Evolutionary conservation across 2,113 vertebrate species (phyloP).

Genomic region (Perccottus glenii): DNA sequence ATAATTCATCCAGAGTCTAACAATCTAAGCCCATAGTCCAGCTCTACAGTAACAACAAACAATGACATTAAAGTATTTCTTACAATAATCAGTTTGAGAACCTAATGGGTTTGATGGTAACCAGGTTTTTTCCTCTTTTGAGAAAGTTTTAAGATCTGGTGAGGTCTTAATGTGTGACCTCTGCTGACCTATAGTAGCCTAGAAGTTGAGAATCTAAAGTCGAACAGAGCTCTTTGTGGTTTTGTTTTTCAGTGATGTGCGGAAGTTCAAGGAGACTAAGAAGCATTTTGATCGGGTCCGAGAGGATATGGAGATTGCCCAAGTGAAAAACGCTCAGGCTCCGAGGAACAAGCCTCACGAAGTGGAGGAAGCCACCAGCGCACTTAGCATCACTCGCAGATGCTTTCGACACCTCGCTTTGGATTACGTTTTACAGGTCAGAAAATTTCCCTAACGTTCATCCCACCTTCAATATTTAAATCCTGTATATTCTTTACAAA

Average conservation of each 20-base stretch:
- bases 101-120: no score
- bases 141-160: no score
- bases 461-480: not conserved
- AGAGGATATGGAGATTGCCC: conserved; percentile 93
- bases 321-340: conserved; percentile 96
- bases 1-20: no score
- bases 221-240: no score
- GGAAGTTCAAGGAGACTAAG: conserved; percentile 98
- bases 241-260: conserved; percentile 83
- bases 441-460: conserved; percentile 14
- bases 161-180: no score
- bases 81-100: no score
- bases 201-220: no score
- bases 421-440: conserved; percentile 95
- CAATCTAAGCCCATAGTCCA: no score
- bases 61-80: no score
- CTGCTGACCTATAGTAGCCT: no score
- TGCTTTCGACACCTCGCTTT: conserved; percentile 95
- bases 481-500: not conserved
- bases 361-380: conserved; percentile 90
- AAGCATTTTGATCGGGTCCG: conserved; percentile 95
- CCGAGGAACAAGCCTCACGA: conserved; percentile 94
- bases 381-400: conserved; percentile 89
- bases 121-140: no score
- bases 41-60: no score